Conservation (phyloP, 2,113 vertebrate species). For the Saguinus imperator region DNA sequence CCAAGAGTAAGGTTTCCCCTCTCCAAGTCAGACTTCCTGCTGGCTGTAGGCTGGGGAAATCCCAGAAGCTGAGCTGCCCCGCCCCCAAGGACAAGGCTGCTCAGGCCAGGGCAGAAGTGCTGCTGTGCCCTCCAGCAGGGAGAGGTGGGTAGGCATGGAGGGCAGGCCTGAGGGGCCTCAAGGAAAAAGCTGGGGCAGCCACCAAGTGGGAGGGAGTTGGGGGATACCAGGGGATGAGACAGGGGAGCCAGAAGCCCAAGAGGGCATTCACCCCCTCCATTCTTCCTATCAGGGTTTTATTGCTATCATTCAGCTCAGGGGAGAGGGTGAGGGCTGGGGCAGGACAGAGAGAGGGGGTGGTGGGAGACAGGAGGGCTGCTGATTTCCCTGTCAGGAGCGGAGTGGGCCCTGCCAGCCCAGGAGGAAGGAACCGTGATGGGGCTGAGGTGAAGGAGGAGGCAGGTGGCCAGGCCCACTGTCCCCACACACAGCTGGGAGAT, state of each 20-base stretch:
- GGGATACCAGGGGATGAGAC: not conserved
- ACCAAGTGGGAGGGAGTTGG: too few species aligned
- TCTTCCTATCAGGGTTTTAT: not conserved
- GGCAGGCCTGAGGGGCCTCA: too few species aligned
- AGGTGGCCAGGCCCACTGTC: not conserved
- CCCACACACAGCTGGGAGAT: not conserved
- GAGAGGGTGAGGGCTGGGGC: not conserved
- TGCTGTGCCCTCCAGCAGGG: not conserved
- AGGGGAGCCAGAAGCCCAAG: not conserved
- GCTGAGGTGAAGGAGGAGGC: not conserved
- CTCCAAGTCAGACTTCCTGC: conserved; percentile 60
- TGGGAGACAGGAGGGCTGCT: not conserved
- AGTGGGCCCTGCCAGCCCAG: not conserved
- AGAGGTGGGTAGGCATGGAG: too few species aligned
- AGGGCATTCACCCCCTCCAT: not conserved
- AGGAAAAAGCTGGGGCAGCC: not conserved
- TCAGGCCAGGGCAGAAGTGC: not conserved
- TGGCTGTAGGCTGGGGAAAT: conserved; percentile 51
- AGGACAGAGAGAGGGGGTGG: not conserved
- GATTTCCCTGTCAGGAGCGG: too few species aligned
- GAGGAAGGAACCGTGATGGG: not conserved
- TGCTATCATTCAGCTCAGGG: not conserved
- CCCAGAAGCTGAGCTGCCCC: conserved; percentile 25
- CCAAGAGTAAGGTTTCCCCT: conserved; percentile 52
- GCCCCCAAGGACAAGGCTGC: not conserved